phyloP scores from a whole-genome alignment of 2,888 invertebrate genomes.

The Coelogynopora nodosa region DNA sequence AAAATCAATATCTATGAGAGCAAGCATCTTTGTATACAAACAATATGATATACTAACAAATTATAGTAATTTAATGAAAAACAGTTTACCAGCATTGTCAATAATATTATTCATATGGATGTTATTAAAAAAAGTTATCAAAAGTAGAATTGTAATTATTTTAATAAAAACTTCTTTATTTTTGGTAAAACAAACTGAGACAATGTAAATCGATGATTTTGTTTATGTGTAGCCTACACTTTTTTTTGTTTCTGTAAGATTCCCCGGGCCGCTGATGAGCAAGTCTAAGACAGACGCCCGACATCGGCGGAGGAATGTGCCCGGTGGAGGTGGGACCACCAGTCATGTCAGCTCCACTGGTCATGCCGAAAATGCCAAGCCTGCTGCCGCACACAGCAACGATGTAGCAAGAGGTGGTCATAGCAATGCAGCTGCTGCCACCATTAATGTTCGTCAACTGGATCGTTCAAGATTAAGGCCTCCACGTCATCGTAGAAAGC shows the following conservation, averaged over 20 bases:
- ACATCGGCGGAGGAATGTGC: conserved; percentile 16
- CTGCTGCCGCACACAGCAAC: no score
- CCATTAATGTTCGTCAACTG: not conserved
- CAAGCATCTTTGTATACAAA: no score
- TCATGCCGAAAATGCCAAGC: no score
- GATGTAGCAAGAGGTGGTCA: no score
- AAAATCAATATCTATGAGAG: no score
- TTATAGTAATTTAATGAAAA: no score
- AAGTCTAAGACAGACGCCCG: conserved; percentile 33
- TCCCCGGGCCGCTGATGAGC: not conserved
- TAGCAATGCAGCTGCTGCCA: not conserved
- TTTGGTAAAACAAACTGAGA: not conserved
- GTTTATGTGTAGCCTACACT: not conserved
- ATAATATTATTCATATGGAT: no score
- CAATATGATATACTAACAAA: no score
- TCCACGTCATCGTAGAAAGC: not conserved
- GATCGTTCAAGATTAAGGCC: conserved; percentile 19
- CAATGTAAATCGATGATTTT: not conserved
- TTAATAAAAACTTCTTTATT: not conserved
- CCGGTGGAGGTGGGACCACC: not conserved
- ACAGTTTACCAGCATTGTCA: no score
- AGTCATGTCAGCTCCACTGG: no score
- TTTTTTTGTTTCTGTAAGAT: not conserved
- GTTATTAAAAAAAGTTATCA: no score
- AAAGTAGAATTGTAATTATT: no score